These are phyloP conservation scores for Pelagia noctiluca DNA, from an alignment of 30 jellyfish, hydroid and myxozoan species.

Conservation along the genomic window DNA sequence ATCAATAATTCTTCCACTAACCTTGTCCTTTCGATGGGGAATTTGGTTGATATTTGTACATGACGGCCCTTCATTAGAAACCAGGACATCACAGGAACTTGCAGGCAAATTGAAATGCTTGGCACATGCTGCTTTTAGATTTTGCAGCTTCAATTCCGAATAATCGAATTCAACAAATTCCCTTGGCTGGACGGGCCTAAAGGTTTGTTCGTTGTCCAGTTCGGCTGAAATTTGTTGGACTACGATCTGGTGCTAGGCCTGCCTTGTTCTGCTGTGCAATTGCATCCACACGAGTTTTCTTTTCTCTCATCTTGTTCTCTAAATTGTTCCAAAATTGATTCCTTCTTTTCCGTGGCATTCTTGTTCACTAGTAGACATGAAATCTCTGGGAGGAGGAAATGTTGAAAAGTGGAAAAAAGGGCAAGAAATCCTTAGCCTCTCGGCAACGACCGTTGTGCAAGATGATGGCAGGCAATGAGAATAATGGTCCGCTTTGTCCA, in stretches of 20 bases:
- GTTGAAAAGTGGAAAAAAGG: neutral
- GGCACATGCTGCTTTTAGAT: conserved; percentile 15
- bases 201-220: conserved; percentile 3
- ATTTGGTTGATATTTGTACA: conserved; percentile 1
- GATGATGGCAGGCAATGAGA: conserved; percentile 1
- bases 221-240: conserved; percentile 9
- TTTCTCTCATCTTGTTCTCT: conserved; percentile 8
- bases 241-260: neutral
- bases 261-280: neutral
- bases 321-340: neutral
- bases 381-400: conserved; percentile 6
- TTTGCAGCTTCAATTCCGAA: neutral
- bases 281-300: neutral
- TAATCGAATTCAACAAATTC: conserved; percentile 17
- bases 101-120: conserved; percentile 10
- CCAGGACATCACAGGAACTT: conserved; percentile 6
- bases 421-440: neutral
- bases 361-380: conserved; percentile 1
- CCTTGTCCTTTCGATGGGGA: conserved; percentile 24
- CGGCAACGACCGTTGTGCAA: conserved; percentile 8
- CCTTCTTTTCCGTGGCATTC: conserved; percentile 6
- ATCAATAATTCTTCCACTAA: neutral
- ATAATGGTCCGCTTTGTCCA: conserved; percentile 6
- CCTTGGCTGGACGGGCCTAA: conserved; percentile 31
- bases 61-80: neutral